Conservation (phyloP, 2,888 invertebrate genomes). For the Meliscaeva auricollis region DNA sequence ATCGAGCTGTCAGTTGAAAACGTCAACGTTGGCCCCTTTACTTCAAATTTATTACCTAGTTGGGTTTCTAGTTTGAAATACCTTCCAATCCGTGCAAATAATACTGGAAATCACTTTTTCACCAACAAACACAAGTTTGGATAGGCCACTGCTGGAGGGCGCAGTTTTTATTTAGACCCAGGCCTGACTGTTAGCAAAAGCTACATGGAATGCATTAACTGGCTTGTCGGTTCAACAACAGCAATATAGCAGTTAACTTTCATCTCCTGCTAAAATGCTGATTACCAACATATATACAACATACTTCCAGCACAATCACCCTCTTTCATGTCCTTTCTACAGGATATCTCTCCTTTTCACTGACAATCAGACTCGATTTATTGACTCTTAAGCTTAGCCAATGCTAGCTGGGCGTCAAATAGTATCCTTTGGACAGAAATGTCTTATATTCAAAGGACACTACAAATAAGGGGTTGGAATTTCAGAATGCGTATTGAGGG, state of each 20-base stretch:
- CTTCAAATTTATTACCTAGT: no score
- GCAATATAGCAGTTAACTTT: conserved; percentile 35
- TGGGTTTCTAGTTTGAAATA: no score
- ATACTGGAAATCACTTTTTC: no score
- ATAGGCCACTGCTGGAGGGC: no score
- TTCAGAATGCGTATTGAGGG: conserved; percentile 80
- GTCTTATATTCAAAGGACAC: conserved; percentile 88
- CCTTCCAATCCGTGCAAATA: no score
- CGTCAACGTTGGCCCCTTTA: no score
- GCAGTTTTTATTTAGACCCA: no score
- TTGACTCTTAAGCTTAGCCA: conserved; percentile 46
- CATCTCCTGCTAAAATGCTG: conserved; percentile 42
- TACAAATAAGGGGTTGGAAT: conserved; percentile 64
- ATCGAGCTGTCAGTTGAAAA: no score
- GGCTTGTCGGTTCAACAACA: background rate
- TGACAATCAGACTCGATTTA: conserved; percentile 34
- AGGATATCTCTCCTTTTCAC: conserved; percentile 10
- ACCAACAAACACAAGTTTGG: no score
- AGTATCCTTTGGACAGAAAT: conserved; percentile 87
- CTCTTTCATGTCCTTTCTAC: conserved; percentile 33
- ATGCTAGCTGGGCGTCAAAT: conserved; percentile 85
- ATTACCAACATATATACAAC: background rate
- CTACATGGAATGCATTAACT: conserved; percentile 12
- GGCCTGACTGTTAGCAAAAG: no score
- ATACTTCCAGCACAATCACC: conserved; percentile 37